A percentile compares a stretch with the other conserved stretches of the same genome.
Conservation (phyloP, 2,797 vertebrate species). For the Pangasius sanitwongsei region DNA sequence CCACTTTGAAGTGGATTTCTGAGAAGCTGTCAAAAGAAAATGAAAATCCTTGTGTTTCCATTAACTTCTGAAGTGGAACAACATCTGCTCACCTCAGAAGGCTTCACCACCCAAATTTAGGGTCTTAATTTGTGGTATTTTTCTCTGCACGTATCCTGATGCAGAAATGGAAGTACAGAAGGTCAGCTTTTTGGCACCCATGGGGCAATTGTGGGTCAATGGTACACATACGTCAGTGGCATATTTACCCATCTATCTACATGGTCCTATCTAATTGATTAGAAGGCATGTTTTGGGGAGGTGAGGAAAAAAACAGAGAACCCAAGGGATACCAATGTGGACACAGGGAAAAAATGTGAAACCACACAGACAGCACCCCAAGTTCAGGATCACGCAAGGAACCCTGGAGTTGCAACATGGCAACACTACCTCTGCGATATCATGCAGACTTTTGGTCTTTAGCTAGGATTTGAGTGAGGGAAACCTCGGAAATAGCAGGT, state of each 20-base stretch:
- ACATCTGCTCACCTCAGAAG: background rate
- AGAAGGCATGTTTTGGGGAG: background rate
- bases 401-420: background rate
- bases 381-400: background rate
- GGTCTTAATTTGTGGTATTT: background rate
- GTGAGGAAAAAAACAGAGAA: background rate
- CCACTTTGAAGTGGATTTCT: background rate
- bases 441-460: background rate
- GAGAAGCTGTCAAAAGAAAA: conserved; percentile 13
- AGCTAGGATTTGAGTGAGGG: background rate
- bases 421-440: too few relatives aligned
- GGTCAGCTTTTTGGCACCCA: background rate
- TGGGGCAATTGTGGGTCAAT: background rate
- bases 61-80: conserved; percentile 19
- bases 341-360: background rate
- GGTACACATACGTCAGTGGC: background rate
- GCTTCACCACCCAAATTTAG: background rate
- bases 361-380: background rate
- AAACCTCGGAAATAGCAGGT: background rate
- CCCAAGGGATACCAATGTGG: background rate
- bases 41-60: conserved; percentile 1
- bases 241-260: background rate
- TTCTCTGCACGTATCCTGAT: background rate
- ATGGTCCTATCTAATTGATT: background rate
- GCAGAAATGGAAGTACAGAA: background rate